These are phyloP conservation scores for Silurus aristotelis DNA, from an alignment of 2,797 vertebrate genomes.

Conservation along the genomic window DNA sequence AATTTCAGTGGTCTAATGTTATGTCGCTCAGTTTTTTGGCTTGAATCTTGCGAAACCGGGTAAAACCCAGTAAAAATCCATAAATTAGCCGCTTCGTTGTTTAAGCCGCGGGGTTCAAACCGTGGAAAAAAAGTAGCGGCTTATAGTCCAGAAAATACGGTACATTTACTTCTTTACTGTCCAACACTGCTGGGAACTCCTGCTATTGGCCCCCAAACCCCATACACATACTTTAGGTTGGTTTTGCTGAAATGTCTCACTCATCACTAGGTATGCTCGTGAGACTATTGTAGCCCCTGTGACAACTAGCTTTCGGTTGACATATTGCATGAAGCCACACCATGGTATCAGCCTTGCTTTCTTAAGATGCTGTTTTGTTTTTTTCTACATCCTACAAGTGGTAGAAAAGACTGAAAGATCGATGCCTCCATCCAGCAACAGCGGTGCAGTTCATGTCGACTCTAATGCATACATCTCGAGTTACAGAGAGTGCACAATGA, in stretches of 20 bases:
- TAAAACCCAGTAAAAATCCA: too few relatives aligned
- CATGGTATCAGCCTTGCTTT: not conserved
- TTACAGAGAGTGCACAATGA: slow-evolving; percentile 39
- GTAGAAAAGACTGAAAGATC: slow-evolving; percentile 13
- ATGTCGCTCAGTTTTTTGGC: too few relatives aligned
- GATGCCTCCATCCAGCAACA: not conserved
- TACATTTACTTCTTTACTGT: too few relatives aligned
- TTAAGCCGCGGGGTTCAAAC: too few relatives aligned
- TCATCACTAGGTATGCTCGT: not conserved
- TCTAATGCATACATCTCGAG: slow-evolving; percentile 41
- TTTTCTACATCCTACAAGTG: not conserved
- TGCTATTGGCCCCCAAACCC: not conserved
- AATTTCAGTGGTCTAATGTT: too few relatives aligned
- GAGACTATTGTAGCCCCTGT: not conserved
- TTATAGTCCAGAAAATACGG: too few relatives aligned
- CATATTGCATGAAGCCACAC: too few relatives aligned
- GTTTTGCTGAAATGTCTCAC: not conserved
- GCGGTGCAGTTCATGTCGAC: slow-evolving; percentile 9
- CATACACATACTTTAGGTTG: not conserved
- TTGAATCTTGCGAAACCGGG: too few relatives aligned
- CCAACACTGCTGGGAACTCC: too few relatives aligned
- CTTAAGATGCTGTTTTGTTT: not conserved
- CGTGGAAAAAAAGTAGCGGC: too few relatives aligned
- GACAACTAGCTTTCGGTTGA: not conserved
- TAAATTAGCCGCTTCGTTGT: too few relatives aligned